These are phyloP conservation scores for Philereme vetulata DNA, from an alignment of 2,888 invertebrate genomes.

Conservation along the genomic window DNA sequence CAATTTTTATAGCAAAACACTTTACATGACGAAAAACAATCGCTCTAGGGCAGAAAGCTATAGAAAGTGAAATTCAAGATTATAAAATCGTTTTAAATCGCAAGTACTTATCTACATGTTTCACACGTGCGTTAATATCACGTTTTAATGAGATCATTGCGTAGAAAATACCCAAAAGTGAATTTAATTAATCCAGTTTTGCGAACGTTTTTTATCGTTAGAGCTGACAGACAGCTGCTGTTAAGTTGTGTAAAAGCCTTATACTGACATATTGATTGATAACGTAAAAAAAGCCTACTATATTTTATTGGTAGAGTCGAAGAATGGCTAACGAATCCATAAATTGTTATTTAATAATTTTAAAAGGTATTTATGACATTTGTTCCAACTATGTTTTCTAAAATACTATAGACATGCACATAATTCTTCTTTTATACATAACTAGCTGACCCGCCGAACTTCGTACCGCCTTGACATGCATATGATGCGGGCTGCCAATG, in stretches of 20 bases:
- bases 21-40: slow-evolving; percentile 13
- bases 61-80: slow-evolving; percentile 31
- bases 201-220: slow-evolving; percentile 11
- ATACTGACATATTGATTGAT: slow-evolving; percentile 31
- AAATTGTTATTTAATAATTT: slow-evolving; percentile 6
- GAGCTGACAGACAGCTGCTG: slow-evolving; percentile 7
- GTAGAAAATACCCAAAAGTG: slow-evolving; percentile 15
- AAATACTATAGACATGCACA: too few relatives aligned
- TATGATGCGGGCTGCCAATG: too few relatives aligned
- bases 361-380: too few relatives aligned
- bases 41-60: slow-evolving; percentile 31
- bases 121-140: slow-evolving; percentile 17
- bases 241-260: slow-evolving; percentile 25
- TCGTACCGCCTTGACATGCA: too few relatives aligned
- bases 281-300: slow-evolving; percentile 5
- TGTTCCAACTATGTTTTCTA: too few relatives aligned
- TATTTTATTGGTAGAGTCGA: background rate
- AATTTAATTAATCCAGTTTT: slow-evolving; percentile 19
- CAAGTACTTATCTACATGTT: slow-evolving; percentile 14
- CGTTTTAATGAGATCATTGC: slow-evolving; percentile 23
- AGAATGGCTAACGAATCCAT: slow-evolving; percentile 9
- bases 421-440: too few relatives aligned
- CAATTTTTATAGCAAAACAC: background rate
- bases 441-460: too few relatives aligned
- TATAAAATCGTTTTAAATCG: slow-evolving; percentile 18